These are phyloP conservation scores for Rhagonycha lutea DNA, from an alignment of 2,888 invertebrate species.

Conservation along the genomic window DNA sequence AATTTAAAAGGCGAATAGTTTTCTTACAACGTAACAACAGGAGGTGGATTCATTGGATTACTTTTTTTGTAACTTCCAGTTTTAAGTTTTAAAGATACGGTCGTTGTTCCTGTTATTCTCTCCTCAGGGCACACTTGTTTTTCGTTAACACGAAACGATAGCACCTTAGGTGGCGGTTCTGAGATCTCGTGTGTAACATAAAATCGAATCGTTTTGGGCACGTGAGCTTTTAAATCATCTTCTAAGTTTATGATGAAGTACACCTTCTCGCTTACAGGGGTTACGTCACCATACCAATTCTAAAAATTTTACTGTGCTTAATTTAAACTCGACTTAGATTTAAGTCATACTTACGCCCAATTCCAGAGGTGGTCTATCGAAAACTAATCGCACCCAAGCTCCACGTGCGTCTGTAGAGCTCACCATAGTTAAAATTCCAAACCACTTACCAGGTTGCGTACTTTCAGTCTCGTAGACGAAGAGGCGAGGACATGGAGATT, in stretches of 20 bases:
- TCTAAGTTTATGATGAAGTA: conserved; percentile 62
- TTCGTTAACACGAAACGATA: conserved; percentile 61
- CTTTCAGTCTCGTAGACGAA: conserved; percentile 61
- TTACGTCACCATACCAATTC: conserved; percentile 63
- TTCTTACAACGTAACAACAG: too few relatives aligned
- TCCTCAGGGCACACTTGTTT: conserved; percentile 60
- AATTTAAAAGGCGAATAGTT: too few relatives aligned
- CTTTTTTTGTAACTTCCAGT: conserved; percentile 19
- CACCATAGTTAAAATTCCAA: conserved; percentile 63
- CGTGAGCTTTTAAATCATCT: conserved; percentile 62
- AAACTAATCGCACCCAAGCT: conserved; percentile 58
- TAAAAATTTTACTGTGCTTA: conserved; percentile 41
- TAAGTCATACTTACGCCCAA: conserved; percentile 23
- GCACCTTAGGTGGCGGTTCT: conserved; percentile 57
- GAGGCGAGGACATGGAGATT: conserved; percentile 62
- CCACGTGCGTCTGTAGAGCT: conserved; percentile 58
- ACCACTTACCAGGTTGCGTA: conserved; percentile 63
- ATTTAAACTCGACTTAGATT: not conserved
- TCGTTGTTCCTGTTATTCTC: conserved; percentile 24
- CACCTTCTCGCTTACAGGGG: conserved; percentile 57
- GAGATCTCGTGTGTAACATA: conserved; percentile 63
- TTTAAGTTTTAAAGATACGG: conserved; percentile 7
- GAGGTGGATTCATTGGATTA: not conserved
- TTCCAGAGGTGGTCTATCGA: conserved; percentile 38
- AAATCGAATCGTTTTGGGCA: conserved; percentile 61